Base-by-base conservation (phyloP, 2,797 vertebrate genomes). In the Mycteria americana region DNA sequence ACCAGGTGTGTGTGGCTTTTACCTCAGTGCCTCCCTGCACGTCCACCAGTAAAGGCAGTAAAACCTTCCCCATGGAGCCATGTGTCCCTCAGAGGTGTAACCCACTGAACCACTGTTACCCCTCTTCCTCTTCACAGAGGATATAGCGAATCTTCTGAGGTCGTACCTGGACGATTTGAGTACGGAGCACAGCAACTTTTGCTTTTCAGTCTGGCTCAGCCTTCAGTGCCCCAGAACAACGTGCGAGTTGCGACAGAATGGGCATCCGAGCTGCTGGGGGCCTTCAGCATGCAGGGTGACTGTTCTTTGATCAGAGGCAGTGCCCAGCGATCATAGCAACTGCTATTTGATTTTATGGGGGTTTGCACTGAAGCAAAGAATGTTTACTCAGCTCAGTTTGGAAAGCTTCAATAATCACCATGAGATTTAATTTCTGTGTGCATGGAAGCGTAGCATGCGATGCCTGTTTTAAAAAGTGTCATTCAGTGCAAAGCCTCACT, bases 351-450 rank as follows among this genome's bases (percentile, higher is more conserved):
- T 92, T 85, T 88, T 86, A 67, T 89, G 70, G 64, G 7, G 7
- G 10, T 78, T 89, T 80, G 48, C 43, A 57, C n/a, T 86, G 70
- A 75, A 88, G 83, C 62, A 81, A 84, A 37, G 54, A 72, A 75
- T 84, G 46, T 93, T 85, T 88, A 88, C 67, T 72, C 27, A 92
- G 70, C 73, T 94, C 35, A n/a, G 57, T 69, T 83, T 41, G 41
- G 60, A 95, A 90, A 92, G 73, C 77, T 93, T 88, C 62, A 86
- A 46, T 90, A 91, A 93, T 92, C 81, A 84, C 78, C 28, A 75
- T 9, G 69, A 93, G 85, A 81, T 93, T 93, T 95, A 92, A 93
- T 95, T 93, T 93, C 69, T 93, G 48, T 88, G 83, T 88, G 62
- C 50, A 43, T 25, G 56, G 90, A 93, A 86, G 76, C 37, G 5